Percentiles rank a stretch among this genome's conserved stretches.
Evolutionary conservation across 2,113 vertebrate genomes (phyloP).

Genomic region (Paradisaea rubra): DNA sequence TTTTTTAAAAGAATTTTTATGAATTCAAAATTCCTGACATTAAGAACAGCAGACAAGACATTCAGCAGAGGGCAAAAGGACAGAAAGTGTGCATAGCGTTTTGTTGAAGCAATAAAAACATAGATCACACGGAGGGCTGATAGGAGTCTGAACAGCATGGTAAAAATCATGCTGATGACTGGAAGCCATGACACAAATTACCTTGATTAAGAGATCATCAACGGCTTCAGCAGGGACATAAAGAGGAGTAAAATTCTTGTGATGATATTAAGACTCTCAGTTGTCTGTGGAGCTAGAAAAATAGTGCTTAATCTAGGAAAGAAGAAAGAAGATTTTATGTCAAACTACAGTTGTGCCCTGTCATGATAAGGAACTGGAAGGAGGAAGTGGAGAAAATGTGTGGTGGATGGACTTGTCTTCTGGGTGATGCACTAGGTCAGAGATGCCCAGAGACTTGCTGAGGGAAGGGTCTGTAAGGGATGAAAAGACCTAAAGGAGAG

Average conservation of each 20-base stretch:
- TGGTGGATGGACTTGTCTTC: background rate
- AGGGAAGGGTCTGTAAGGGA: background rate
- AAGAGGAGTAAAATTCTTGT: background rate
- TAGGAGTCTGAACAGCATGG: accelerated
- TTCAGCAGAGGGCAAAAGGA: background rate
- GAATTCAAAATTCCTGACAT: background rate
- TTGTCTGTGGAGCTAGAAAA: background rate
- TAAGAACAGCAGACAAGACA: background rate
- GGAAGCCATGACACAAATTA: background rate
- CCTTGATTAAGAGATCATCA: background rate
- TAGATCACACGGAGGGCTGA: background rate
- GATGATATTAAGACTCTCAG: background rate
- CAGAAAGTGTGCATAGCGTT: background rate
- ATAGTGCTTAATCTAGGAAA: background rate
- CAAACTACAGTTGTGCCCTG: background rate
- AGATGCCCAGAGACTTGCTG: background rate
- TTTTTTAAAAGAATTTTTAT: background rate
- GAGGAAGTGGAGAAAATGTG: background rate
- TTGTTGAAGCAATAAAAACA: background rate
- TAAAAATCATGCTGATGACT: background rate
- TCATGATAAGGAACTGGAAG: background rate
- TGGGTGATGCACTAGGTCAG: background rate
- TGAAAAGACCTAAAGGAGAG: background rate
- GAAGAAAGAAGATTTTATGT: background rate
- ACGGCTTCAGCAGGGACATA: background rate